Evolutionary conservation across 2,888 invertebrate genomes (phyloP), one percentile per base, ranked within the genome.

Genomic region (Noctua fimbriata): DNA sequence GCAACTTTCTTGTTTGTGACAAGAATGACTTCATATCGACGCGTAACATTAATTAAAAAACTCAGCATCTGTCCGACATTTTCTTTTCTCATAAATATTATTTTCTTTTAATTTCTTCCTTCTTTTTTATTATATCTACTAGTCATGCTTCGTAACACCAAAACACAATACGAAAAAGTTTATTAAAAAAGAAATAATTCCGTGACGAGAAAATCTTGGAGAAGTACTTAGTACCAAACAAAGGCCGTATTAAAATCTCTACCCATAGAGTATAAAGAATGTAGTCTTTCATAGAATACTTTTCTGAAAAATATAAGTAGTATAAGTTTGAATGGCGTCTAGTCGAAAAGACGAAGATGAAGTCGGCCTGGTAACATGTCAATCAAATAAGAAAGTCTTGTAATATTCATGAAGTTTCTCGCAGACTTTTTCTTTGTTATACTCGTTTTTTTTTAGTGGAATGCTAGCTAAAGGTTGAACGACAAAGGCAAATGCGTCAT

Each of bases 41-140:
- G 66, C 36, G 55, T 47, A 65, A 28, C 44, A 78, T 86, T 82
- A 74, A 86, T 86, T 72, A 84, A 86, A 74, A 81, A 84, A 69
- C 73, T 77, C 67, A 44, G 47, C 81, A 70, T 70, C 58, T 60
- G 28, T 12, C 24, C 55, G 66, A 58, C 52, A 66, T 85, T 85
- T 86, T 67, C 28, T n/a, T 70, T 58, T 36, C 28, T 36, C 73
- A 49, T 82, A 65, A 86, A 84, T 70, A 81, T 76, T 49, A 63
- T 69, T 72, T 73, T 71, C 58, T 41, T 74, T 73, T n/a, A 67
- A 71, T 66, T 81, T 81, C 10, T 81, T 84, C 55, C n/a, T 49
- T 58, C 55, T n/a, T 36, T 85, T 76, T 55, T 47, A 58, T 60
- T 52, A 44, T 2, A 65, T 28, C 63, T 47, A 60, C 58, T 81